phyloP scores from a whole-genome alignment of 2,113 vertebrate species.

The Odocoileus hemionus region DNA sequence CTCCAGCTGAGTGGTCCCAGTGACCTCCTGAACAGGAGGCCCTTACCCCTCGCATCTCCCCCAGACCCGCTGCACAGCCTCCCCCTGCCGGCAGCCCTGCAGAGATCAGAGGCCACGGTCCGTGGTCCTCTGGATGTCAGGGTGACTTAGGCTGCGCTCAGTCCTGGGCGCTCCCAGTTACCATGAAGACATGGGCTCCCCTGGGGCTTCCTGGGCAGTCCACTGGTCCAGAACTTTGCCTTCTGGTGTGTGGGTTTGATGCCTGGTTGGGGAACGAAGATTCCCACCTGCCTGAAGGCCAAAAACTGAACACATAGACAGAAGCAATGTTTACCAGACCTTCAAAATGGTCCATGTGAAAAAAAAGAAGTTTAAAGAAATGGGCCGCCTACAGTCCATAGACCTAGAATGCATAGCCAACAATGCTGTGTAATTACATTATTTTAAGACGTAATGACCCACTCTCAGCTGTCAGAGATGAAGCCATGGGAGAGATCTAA shows the following conservation, averaged over 20 bases:
- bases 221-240: neutral
- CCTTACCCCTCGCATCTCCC: fast-evolving
- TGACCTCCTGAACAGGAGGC: neutral
- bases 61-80: fast-evolving
- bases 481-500: neutral
- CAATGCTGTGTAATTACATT: neutral
- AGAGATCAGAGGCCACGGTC: neutral
- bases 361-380: neutral
- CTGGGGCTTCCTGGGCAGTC: fast-evolving
- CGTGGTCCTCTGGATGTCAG: fast-evolving
- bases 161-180: neutral
- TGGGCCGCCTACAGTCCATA: neutral
- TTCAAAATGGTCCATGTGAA: neutral
- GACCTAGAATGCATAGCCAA: neutral
- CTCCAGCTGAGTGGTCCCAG: neutral
- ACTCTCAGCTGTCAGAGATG: neutral
- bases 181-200: neutral
- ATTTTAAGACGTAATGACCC: neutral
- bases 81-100: neutral
- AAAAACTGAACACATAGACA: neutral
- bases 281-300: neutral
- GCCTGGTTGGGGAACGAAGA: neutral
- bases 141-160: neutral
- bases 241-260: neutral
- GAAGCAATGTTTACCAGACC: neutral